These are phyloP conservation scores for Phoxinus phoxinus DNA, from an alignment of 2,113 vertebrate species.

Conservation along the genomic window DNA sequence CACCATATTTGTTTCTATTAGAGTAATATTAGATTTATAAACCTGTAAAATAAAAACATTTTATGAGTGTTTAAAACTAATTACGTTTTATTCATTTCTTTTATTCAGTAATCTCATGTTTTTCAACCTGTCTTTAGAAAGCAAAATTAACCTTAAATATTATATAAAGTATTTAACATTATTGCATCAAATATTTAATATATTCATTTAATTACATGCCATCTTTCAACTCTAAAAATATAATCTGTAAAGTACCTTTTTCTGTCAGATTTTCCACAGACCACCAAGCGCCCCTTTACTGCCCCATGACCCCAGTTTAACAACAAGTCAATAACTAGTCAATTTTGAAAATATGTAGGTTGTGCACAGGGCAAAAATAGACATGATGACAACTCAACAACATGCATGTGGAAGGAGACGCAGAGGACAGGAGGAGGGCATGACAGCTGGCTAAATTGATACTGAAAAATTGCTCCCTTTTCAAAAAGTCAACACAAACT, in stretches of 20 bases:
- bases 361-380: background rate
- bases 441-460: conserved; percentile 38
- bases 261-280: background rate
- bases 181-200: background rate
- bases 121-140: background rate
- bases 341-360: background rate
- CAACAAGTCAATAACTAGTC: background rate
- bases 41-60: background rate
- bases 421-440: background rate
- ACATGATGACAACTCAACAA: conserved; percentile 11
- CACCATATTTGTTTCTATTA: background rate
- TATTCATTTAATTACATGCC: background rate
- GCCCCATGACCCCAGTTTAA: background rate
- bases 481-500: conserved; percentile 38
- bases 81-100: too few species aligned
- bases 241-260: background rate
- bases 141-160: background rate
- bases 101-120: too few species aligned
- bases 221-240: background rate
- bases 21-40: background rate
- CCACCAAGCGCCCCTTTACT: background rate
- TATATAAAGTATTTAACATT: background rate
- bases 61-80: background rate
- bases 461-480: background rate
- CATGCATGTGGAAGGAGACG: background rate